These are phyloP conservation scores for Sarcophaga subvicina DNA, from an alignment of 2,888 invertebrate genomes.

Conservation along the genomic window DNA sequence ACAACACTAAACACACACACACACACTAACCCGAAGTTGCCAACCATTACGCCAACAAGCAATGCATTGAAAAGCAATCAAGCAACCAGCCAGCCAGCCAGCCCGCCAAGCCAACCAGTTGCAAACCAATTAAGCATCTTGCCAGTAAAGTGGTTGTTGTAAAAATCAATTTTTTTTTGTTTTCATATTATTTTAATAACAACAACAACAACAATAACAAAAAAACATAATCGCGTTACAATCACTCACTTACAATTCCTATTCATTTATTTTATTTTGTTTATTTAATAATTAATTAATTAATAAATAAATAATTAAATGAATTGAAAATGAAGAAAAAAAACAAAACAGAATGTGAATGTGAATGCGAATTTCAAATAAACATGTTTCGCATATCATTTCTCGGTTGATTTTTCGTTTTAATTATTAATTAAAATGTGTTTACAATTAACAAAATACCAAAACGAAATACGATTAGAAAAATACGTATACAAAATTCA, in stretches of 20 bases:
- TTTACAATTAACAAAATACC: conserved; percentile 54
- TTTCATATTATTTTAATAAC: background rate
- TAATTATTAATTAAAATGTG: conserved; percentile 65
- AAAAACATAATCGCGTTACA: conserved; percentile 30
- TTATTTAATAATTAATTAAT: conserved; percentile 10
- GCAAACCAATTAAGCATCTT: conserved; percentile 67
- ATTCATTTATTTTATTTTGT: background rate
- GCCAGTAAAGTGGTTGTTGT: background rate
- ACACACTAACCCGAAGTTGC: background rate
- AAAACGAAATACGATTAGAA: conserved; percentile 16
- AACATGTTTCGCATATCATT: conserved; percentile 47
- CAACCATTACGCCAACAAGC: background rate
- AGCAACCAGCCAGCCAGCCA: background rate
- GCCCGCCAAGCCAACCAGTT: conserved; percentile 41
- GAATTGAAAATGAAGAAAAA: background rate
- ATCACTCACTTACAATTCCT: conserved; percentile 10
- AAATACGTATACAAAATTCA: background rate
- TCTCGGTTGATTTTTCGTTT: conserved; percentile 51
- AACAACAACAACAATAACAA: too few relatives aligned
- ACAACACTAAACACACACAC: background rate
- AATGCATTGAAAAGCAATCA: background rate
- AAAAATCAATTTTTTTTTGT: background rate
- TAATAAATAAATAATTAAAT: conserved; percentile 60
- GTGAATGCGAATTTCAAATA: background rate
- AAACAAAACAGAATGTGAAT: background rate